Base-by-base conservation (phyloP, 2,888 invertebrate genomes). In the Philereme transversata region DNA sequence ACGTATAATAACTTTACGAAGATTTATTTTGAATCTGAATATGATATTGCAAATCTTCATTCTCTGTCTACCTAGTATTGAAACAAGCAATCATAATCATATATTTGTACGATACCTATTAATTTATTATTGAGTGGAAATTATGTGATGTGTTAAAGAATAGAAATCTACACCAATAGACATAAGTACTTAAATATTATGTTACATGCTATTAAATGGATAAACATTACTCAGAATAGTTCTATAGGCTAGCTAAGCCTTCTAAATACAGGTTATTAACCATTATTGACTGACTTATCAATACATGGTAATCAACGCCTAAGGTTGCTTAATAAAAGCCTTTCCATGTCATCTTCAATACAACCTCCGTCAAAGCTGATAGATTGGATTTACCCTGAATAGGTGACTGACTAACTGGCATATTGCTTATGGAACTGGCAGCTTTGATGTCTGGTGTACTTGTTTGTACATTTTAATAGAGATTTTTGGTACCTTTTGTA, bases 331-430 rank as follows among this genome's bases (percentile, higher is more conserved):
- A 75, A 69, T 84, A 81, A 88, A 86, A 90, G 88, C 84, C 72
- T 89, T 90, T 86, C 79, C 84, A 73, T 90, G 89, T 89, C 88
- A 84, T 79, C 74, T 79, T 75, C 69, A 74, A 76, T 76, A 76
- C 73, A 78, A 86, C 89, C 89, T 84, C 73, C 77, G 87, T 90
- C 91, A 89, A 86, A 84, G 79, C 81, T 89, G 90, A 91, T 90
- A 81, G 82, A 91, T 89, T 86, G 80, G 75, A 78, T 86, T 85
- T 81, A 69, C 77, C 72, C 74, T 73, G 64, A 76, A 73, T 73
- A 76, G 73, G 70, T 78, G 79, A 55, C 55, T 58, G 52, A 54
- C 60, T 41, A 49, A 56, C 59, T 62, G 51, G 58, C 58, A 55
- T 47, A 51, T 58, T 51, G 55, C 62, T 51, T 50, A 53, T 50